phyloP scores from a whole-genome alignment of 2,113 vertebrate genomes.

The Stegostoma tigrinum region DNA sequence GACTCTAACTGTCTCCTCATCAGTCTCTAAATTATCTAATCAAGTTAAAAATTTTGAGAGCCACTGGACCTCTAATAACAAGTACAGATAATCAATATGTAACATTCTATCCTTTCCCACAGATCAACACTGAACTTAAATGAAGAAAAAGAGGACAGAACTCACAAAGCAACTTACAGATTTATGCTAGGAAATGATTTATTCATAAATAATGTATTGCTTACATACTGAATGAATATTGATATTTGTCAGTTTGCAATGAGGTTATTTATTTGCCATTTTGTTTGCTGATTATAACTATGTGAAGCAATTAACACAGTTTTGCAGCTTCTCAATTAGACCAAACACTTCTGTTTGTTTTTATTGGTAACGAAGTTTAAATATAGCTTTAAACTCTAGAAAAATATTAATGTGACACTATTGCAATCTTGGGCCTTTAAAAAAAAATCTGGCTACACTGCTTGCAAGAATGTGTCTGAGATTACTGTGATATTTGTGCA shows the following conservation, averaged over 20 bases:
- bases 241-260: neutral
- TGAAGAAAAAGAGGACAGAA: neutral
- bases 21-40: neutral
- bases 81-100: neutral
- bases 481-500: neutral
- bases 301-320: conserved; percentile 19
- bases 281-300: neutral
- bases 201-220: neutral
- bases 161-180: neutral
- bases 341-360: neutral
- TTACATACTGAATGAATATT: neutral
- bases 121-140: conserved; percentile 13
- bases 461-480: neutral
- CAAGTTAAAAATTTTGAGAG: neutral
- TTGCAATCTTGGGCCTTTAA: neutral
- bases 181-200: neutral
- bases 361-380: neutral
- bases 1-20: neutral
- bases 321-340: conserved; percentile 14
- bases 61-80: neutral
- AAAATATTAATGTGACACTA: neutral
- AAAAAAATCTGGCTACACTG: neutral
- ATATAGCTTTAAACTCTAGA: neutral
- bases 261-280: neutral
- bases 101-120: neutral